Conservation (phyloP, 2,888 invertebrate species). For the Antheraea yamamai region DNA sequence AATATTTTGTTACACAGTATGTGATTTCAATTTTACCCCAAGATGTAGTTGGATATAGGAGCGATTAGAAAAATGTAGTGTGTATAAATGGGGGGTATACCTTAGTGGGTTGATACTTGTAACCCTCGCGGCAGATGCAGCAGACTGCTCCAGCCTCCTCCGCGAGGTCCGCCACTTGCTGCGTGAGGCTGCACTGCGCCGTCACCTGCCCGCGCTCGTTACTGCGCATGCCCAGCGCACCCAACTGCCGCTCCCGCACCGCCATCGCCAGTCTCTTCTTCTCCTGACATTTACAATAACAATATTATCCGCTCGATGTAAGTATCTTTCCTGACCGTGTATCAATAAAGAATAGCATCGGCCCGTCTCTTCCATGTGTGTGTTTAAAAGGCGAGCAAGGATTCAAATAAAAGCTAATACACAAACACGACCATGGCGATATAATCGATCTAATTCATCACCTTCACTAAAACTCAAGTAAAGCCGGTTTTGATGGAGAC, state of each 20-base stretch:
- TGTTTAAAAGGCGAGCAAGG: no score
- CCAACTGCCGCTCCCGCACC: slow-evolving; percentile 97
- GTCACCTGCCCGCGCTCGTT: slow-evolving; percentile 99
- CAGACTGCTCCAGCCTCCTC: slow-evolving; percentile 98
- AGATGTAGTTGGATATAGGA: not conserved
- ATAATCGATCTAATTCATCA: no score
- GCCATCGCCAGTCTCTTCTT: slow-evolving; percentile 99
- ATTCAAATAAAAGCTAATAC: no score
- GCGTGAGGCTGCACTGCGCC: slow-evolving; percentile 93
- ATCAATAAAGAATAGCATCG: no score
- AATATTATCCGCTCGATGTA: no score
- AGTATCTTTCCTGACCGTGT: no score
- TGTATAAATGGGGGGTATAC: slow-evolving; percentile 48
- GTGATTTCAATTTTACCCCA: not conserved
- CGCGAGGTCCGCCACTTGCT: slow-evolving; percentile 96
- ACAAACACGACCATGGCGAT: no score
- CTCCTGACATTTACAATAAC: slow-evolving; percentile 81
- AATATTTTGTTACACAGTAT: no score
- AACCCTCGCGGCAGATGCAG: slow-evolving; percentile 98
- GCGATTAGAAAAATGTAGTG: not conserved
- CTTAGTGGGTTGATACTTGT: slow-evolving; percentile 96
- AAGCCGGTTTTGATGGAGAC: no score
- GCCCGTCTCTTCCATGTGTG: no score
- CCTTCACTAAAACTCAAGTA: no score
- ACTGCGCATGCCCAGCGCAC: slow-evolving; percentile 96